phyloP scores from a whole-genome alignment of 64 coral and sea anemone genomes.

The Platygyra sinensis region DNA sequence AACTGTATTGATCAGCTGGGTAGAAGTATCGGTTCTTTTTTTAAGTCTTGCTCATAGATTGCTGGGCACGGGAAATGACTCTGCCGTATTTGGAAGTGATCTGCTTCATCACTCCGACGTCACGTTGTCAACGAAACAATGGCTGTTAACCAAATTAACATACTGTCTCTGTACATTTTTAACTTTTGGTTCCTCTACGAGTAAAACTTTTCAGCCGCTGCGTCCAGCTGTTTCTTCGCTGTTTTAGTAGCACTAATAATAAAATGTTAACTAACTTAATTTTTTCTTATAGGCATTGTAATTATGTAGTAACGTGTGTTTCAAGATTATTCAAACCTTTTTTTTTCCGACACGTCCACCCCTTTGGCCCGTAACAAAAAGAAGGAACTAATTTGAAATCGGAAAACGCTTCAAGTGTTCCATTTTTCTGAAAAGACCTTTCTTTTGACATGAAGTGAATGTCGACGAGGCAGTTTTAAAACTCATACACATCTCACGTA shows the following conservation, averaged over 20 bases:
- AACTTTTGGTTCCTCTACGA: not conserved
- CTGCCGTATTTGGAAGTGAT: conserved; percentile 10
- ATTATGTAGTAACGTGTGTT: not conserved
- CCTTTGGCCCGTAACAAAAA: no score
- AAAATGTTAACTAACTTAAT: not conserved
- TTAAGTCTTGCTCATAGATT: not conserved
- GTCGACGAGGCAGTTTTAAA: no score
- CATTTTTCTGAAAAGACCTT: no score
- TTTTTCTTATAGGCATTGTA: not conserved
- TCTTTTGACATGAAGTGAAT: no score
- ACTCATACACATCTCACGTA: no score
- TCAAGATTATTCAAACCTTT: no score
- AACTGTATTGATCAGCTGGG: not conserved
- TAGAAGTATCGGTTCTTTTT: not conserved
- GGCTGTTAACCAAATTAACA: not conserved
- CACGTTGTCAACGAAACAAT: not conserved
- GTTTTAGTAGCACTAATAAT: not conserved
- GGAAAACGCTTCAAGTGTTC: no score
- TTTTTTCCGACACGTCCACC: no score
- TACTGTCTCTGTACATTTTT: not conserved
- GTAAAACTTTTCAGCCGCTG: not conserved
- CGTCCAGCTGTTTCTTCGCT: no score
- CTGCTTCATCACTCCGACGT: conserved; percentile 4
- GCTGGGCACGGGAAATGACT: not conserved
- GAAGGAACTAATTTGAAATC: no score